Evolutionary conservation across 2,888 invertebrate genomes (phyloP).

Genomic region (Polyploca ridens): DNA sequence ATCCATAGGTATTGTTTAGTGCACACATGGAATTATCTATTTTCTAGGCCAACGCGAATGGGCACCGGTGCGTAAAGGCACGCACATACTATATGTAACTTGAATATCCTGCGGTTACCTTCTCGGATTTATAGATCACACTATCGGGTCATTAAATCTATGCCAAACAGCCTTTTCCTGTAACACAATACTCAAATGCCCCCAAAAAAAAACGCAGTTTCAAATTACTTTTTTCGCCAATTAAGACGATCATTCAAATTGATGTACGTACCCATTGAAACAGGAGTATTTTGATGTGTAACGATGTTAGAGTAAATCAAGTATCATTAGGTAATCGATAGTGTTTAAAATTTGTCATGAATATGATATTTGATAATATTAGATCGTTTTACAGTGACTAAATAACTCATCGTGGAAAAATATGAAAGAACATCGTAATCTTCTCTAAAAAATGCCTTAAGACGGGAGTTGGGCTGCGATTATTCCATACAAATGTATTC

Average conservation of each 20-base stretch:
- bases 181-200: neutral
- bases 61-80: neutral
- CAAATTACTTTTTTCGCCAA: neutral
- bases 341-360: too few species aligned
- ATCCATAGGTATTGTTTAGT: neutral
- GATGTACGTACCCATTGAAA: neutral
- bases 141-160: slow-evolving; percentile 26
- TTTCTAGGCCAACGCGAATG: slow-evolving; percentile 16
- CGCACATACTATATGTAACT: neutral
- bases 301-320: too few species aligned
- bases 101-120: slow-evolving; percentile 29
- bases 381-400: too few species aligned
- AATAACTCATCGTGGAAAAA: too few species aligned
- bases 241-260: neutral
- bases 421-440: too few species aligned
- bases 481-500: too few species aligned
- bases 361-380: too few species aligned
- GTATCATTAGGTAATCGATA: too few species aligned
- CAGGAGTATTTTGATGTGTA: too few species aligned
- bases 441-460: too few species aligned
- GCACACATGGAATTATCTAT: slow-evolving; percentile 8
- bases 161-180: slow-evolving; percentile 3
- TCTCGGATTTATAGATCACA: slow-evolving; percentile 27
- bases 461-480: too few species aligned
- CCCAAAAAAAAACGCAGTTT: neutral